Evolutionary conservation across 2,888 invertebrate species (phyloP).

Genomic region (Leptodirus hochenwartii): DNA sequence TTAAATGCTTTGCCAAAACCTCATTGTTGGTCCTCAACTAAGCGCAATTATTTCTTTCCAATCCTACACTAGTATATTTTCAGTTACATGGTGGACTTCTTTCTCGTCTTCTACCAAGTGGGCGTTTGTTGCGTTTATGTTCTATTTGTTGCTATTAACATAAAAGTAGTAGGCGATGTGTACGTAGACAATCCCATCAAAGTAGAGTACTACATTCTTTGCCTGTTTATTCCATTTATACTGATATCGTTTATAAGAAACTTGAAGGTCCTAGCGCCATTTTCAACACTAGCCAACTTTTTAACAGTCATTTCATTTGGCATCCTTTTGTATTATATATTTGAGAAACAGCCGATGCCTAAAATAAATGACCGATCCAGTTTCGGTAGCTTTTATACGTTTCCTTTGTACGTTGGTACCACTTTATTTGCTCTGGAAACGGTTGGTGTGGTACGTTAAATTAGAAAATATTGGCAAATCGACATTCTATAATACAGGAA

Average conservation of each 20-base stretch:
- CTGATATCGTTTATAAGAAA: conserved; percentile 2
- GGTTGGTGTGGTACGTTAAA: conserved; percentile 6
- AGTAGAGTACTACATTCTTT: conserved; percentile 20
- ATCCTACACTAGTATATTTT: no score
- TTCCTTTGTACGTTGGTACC: conserved; percentile 3
- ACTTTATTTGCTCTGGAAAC: conserved; percentile 1
- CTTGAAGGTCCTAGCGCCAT: conserved; percentile 3
- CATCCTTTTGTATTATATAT: background rate
- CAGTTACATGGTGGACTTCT: conserved; percentile 22
- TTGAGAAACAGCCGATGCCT: background rate
- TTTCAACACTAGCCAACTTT: conserved; percentile 1
- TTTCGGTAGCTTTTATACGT: background rate
- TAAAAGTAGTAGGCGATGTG: conserved; percentile 21
- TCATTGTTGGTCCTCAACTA: conserved; percentile 28
- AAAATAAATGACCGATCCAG: background rate
- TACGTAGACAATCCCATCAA: conserved; percentile 16
- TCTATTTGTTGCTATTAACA: conserved; percentile 23
- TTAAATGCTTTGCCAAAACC: conserved; percentile 36
- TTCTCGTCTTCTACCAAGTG: conserved; percentile 74
- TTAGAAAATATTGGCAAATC: no score
- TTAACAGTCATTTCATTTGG: background rate
- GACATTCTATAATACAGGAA: no score
- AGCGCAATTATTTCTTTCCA: no score
- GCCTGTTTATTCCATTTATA: conserved; percentile 7
- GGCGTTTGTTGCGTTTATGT: conserved; percentile 95